Conservation (phyloP, 1,140 invertebrate species). For the Vanessa tameamea region DNA sequence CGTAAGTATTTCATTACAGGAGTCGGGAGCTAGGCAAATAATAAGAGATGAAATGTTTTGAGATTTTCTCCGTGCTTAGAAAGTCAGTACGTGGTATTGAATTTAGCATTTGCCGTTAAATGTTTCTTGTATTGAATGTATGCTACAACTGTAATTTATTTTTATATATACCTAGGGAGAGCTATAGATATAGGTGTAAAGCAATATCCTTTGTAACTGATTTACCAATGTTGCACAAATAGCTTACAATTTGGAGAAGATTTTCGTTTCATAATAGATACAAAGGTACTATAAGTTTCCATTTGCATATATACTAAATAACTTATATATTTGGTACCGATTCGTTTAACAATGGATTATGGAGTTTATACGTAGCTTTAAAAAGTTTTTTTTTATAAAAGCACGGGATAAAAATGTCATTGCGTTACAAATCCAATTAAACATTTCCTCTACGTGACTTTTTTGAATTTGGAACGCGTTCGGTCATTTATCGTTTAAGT, state of each 20-base stretch:
- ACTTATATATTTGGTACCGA: not conserved
- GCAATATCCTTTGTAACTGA: not conserved
- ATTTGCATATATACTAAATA: not conserved
- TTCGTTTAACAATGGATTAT: conserved; percentile 5
- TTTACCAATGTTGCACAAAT: not conserved
- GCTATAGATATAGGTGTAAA: no score
- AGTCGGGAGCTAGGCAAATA: conserved; percentile 10
- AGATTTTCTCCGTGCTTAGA: not conserved
- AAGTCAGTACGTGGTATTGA: conserved; percentile 6
- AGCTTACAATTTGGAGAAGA: no score
- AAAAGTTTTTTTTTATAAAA: conserved; percentile 12
- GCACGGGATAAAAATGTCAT: conserved; percentile 20
- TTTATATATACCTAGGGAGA: no score
- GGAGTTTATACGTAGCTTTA: conserved; percentile 8
- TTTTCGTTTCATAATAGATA: no score
- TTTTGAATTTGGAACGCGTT: conserved; percentile 28
- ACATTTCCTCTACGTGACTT: conserved; percentile 45
- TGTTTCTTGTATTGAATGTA: not conserved
- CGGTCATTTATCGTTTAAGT: conserved; percentile 30
- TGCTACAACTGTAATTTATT: not conserved
- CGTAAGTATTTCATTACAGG: conserved; percentile 4
- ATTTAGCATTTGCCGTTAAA: not conserved
- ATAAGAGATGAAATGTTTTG: conserved; percentile 1
- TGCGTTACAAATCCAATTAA: conserved; percentile 39
- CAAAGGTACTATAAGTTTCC: not conserved